Base-by-base conservation (phyloP, 2,888 invertebrate species). In the Acrobasis suavella region DNA sequence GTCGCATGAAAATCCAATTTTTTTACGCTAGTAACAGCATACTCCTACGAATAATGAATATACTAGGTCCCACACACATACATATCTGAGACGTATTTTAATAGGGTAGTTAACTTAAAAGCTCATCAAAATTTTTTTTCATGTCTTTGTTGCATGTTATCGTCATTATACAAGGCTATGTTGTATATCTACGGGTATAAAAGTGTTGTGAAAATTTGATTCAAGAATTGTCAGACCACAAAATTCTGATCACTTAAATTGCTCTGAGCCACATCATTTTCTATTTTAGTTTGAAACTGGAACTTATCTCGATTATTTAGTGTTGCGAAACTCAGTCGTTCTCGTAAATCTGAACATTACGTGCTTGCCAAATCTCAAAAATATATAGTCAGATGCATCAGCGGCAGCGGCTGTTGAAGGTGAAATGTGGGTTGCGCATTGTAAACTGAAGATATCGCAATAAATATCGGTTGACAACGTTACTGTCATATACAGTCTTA, bases 1-100 rank as follows among this genome's bases (percentile, higher is more conserved):
- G 37, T 38, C 38, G 38, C 32, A 54, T 51, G 66, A 62, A 58
- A 64, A 65, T 62, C 65, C 63, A 9, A 37, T 15, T 54, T 54
- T 42, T 42, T 42, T 7, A 42, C 12, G 42, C 42, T 42, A 42
- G 1, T 0, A 7, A 8, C 42, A 10, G 42, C 14, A 42, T 14
- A 42, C 42, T 12, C 42, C 42, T 42, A 14, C 42, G 42, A 42
- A 42, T 42, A 42, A 42, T 42, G 12, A 42, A 42, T 42, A 10
- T 12, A 42, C 3, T 12, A 14, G 42, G 32, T 5, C 32, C 7
- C 32, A 32, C 14, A 42, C 7, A 42, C 42, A 5, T 42, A 42
- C 42, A 42, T 0, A 14, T 42, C 12, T 42, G 42, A 42, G 14
- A 42, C 14, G 42, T 42, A 42, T 42, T 42, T 42, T 12, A 42